Base-by-base conservation (phyloP, 2,888 invertebrate genomes). In the Pollenia griseotomentosa region DNA sequence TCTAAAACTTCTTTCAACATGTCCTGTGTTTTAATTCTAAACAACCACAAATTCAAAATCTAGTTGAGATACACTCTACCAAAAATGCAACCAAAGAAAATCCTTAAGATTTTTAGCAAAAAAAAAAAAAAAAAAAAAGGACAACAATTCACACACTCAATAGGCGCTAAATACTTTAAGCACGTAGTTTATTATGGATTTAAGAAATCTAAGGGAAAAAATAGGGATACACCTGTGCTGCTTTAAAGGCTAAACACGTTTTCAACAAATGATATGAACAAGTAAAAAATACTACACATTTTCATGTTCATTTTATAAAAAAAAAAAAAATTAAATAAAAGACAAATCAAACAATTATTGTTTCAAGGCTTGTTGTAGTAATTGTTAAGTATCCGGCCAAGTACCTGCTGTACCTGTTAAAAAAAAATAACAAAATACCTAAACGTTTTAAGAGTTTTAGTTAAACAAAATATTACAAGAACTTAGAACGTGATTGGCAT, bases 331-430 rank as follows among this genome's bases (percentile, higher is more conserved):
- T 46, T 44, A 19, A 23, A 23, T 23, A 44, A 16, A 23, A 10
- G 42, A 77, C 33, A 77, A 55, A 77, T 68, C 73, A 81, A 61
- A 55, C 40, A 73, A 65, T 48, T 57, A 63, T 65, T 33, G 59
- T 53, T 51, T 23, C 61, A 33, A 6, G 59, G 42, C 19, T 10
- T 23, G 42, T 12, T 51, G 7, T 53, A 23, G 12, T n/a, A 6
- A 75, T 53, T 59, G 68, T 75, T 68, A 23, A 59, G 59, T 82
- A 75, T 82, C 74, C 82, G 74, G 82, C 68, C 48, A 75, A 74
- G 48, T 61, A 44, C 51, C 74, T 59, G 44, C 23, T 44, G 44
- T 19, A 68, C 51, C 59, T 44, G 59, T 51, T 75, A 59, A 68
- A 23, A 74, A 66, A 33, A 33, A 33, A 33, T 5, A 33, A 33